Evolutionary conservation across 1,140 invertebrate genomes (phyloP).

Genomic region (Pentalonia nigronervosa): DNA sequence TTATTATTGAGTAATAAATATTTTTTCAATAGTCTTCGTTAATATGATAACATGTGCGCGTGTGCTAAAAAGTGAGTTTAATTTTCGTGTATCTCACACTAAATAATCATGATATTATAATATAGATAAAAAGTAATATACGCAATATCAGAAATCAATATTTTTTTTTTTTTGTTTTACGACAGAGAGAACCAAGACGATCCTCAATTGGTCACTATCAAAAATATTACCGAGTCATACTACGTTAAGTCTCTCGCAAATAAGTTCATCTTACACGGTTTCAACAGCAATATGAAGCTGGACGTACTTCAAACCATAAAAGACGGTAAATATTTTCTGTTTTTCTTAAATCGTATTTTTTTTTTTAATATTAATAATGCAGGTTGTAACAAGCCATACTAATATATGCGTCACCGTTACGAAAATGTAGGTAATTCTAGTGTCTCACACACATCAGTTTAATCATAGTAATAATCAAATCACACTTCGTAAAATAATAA

Average conservation of each 20-base stretch:
- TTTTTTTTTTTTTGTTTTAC: not conserved
- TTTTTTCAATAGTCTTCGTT: not conserved
- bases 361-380: not conserved
- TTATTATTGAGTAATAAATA: not conserved
- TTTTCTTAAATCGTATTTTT: not conserved
- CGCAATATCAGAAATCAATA: not conserved
- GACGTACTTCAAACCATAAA: slow-evolving; percentile 2
- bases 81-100: not conserved
- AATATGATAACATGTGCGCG: not conserved
- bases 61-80: not conserved
- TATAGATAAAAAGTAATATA: not conserved
- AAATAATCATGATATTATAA: not conserved
- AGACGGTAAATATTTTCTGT: slow-evolving; percentile 25
- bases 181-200: not conserved
- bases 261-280: slow-evolving; percentile 35
- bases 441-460: not conserved
- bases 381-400: not conserved
- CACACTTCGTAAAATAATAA: not conserved
- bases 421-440: not conserved
- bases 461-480: not conserved
- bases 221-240: slow-evolving; percentile 35
- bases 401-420: not conserved
- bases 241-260: not conserved
- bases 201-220: not conserved
- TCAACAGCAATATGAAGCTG: not conserved